These are phyloP conservation scores for Oxygymnocypris stewartii DNA, from an alignment of 2,113 vertebrate species.

Conservation along the genomic window DNA sequence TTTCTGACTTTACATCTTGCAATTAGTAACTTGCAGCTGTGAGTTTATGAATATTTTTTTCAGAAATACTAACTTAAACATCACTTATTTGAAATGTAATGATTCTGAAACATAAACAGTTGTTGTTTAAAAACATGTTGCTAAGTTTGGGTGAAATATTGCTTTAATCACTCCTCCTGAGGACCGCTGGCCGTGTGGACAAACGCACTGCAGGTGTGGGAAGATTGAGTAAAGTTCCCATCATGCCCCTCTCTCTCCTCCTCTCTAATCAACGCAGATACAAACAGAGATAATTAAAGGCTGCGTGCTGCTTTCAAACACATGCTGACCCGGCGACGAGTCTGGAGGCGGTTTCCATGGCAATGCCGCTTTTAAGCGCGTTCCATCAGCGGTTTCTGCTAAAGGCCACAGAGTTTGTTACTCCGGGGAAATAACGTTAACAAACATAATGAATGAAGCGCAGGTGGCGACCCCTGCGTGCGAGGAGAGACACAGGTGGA, in stretches of 20 bases:
- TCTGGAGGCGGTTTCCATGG: conserved; percentile 45
- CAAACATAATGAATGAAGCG: conserved; percentile 30
- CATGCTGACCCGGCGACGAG: not conserved
- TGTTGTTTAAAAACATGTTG: not conserved
- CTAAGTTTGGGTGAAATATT: not conserved
- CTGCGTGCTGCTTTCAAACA: conserved; percentile 10
- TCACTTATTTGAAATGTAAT: not conserved
- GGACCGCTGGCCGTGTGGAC: not conserved
- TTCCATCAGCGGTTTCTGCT: not conserved
- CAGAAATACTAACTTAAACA: not conserved
- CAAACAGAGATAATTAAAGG: conserved; percentile 46
- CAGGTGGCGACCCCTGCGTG: conserved; percentile 11
- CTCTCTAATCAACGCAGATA: conserved; percentile 35
- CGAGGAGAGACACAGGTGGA: conserved; percentile 8
- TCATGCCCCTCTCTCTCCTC: not conserved
- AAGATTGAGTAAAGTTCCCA: not conserved
- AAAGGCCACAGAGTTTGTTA: conserved; percentile 2
- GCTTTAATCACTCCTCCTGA: not conserved
- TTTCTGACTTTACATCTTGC: not conserved
- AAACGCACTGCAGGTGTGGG: too few species aligned
- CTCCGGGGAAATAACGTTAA: conserved; percentile 4
- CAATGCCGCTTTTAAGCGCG: conserved; percentile 26
- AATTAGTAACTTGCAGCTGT: not conserved
- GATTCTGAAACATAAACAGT: not conserved
- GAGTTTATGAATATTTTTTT: too few species aligned